A percentile compares a stretch with the other conserved stretches of the same genome.
Evolutionary conservation across 2,113 vertebrate genomes (phyloP).

Genomic region (Tylochromis polylepis): DNA sequence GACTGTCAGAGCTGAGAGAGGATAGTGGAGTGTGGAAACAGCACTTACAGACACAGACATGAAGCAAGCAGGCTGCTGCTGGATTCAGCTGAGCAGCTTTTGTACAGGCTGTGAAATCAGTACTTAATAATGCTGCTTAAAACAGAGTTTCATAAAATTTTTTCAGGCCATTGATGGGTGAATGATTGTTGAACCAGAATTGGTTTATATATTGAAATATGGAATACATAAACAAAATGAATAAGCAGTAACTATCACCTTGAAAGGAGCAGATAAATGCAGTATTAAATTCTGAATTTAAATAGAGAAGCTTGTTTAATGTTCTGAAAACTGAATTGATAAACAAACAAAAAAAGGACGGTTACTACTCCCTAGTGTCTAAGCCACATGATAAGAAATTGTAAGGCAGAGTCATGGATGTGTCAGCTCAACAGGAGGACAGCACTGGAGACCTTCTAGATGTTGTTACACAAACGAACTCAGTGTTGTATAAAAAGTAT

Average conservation of each 20-base stretch:
- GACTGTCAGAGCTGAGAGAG: conserved; percentile 22
- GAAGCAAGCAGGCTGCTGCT: not conserved
- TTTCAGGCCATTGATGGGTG: not conserved
- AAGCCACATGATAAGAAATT: not conserved
- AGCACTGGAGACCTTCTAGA: not conserved
- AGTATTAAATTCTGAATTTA: not conserved
- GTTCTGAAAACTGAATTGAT: not conserved
- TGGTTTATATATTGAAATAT: not conserved
- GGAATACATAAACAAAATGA: not conserved
- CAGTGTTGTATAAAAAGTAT: not conserved
- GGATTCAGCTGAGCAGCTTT: not conserved
- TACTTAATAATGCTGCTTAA: not conserved
- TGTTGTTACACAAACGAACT: not conserved
- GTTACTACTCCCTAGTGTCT: not conserved
- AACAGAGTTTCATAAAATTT: not conserved
- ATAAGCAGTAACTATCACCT: not conserved
- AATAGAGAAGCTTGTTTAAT: not conserved
- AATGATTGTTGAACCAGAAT: not conserved
- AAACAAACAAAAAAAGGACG: not conserved
- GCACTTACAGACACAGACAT: not conserved
- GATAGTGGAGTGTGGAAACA: conserved; percentile 6
- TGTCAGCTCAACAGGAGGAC: not conserved
- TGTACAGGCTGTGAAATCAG: not conserved
- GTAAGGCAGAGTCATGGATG: not conserved
- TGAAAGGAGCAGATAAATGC: not conserved